These are phyloP conservation scores for Scophthalmus maximus DNA, from an alignment of 2,113 vertebrate species.

Conservation along the genomic window DNA sequence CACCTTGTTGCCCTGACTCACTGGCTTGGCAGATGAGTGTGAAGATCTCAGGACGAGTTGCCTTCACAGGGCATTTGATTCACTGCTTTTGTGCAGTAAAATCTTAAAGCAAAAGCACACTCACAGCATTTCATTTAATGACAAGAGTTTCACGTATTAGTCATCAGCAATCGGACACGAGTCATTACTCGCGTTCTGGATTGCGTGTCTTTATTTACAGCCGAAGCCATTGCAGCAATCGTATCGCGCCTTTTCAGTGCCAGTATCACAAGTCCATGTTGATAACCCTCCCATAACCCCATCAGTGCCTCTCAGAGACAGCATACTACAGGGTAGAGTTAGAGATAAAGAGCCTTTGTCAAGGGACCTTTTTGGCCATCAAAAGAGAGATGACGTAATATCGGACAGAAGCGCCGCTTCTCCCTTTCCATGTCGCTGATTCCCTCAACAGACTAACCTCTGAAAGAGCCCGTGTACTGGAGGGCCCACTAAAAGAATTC, in stretches of 20 bases:
- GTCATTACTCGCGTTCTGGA: background rate
- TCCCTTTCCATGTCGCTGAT: conserved; percentile 17
- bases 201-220: conserved; percentile 12
- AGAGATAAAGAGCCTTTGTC: conserved; percentile 76
- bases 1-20: background rate
- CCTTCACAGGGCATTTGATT: conserved; percentile 24
- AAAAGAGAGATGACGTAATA: conserved; percentile 74
- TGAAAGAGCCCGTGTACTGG: conserved; percentile 41
- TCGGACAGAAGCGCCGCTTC: conserved; percentile 42
- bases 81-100: conserved; percentile 6
- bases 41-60: conserved; percentile 32
- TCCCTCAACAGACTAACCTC: conserved; percentile 48
- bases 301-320: conserved; percentile 61
- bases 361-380: conserved; percentile 62
- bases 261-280: conserved; percentile 26
- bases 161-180: conserved; percentile 15
- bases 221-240: background rate
- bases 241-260: conserved; percentile 6
- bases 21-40: conserved; percentile 10
- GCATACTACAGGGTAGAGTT: conserved; percentile 32
- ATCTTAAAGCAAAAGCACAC: background rate
- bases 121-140: background rate
- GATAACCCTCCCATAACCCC: conserved; percentile 45
- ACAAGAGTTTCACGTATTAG: background rate
- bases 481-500: background rate